These are phyloP conservation scores for Rhamnusium bicolor DNA, from an alignment of 2,888 invertebrate species.

Conservation along the genomic window DNA sequence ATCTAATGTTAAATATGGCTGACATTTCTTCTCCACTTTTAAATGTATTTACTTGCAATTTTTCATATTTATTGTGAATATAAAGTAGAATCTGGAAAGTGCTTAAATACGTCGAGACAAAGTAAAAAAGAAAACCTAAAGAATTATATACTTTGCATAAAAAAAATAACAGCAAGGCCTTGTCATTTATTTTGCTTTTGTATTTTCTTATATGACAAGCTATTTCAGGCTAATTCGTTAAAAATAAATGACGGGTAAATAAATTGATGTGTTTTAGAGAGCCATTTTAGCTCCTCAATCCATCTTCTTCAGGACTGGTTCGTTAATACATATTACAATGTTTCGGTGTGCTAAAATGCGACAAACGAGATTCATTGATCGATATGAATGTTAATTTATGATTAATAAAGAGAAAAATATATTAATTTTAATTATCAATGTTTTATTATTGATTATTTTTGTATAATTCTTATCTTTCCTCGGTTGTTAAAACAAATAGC, in stretches of 20 bases:
- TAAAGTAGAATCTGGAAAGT: conserved; percentile 2
- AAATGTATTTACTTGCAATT: not conserved
- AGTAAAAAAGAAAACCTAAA: not conserved
- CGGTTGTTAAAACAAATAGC: too few relatives aligned
- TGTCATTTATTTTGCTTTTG: not conserved
- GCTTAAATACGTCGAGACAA: conserved; percentile 14
- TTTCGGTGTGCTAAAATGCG: not conserved
- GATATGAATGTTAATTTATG: not conserved
- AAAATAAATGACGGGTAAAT: conserved; percentile 33
- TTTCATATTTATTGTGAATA: not conserved
- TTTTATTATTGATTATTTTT: too few relatives aligned
- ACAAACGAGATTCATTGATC: not conserved
- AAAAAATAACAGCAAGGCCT: not conserved
- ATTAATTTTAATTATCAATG: too few relatives aligned
- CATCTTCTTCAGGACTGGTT: conserved; percentile 22
- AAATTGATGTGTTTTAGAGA: conserved; percentile 35
- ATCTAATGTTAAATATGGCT: not conserved
- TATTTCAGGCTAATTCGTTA: conserved; percentile 29
- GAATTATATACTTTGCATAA: conserved; percentile 16
- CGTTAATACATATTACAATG: conserved; percentile 7
- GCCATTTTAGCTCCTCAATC: conserved; percentile 13
- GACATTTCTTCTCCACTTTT: too few relatives aligned
- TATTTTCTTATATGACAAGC: conserved; percentile 27
- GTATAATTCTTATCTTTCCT: too few relatives aligned
- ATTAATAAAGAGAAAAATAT: not conserved